phyloP scores from a whole-genome alignment of 2,888 invertebrate species.

The Apomyelois bistriatella region DNA sequence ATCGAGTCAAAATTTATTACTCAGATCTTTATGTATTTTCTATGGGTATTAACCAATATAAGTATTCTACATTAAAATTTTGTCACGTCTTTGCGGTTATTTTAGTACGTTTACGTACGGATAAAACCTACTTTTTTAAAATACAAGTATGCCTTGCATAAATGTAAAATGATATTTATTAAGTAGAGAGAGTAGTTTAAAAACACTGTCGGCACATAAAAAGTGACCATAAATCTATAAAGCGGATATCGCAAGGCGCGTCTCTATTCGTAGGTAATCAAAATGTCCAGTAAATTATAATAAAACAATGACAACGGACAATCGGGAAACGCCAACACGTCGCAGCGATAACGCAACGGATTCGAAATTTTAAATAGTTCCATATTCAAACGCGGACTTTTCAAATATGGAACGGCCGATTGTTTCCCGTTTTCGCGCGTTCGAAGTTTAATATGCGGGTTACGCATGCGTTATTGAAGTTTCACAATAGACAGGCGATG shows the following conservation, averaged over 20 bases:
- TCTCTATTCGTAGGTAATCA: slow-evolving; percentile 33
- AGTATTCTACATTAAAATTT: too few relatives aligned
- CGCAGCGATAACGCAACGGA: slow-evolving; percentile 75
- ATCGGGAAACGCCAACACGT: slow-evolving; percentile 75
- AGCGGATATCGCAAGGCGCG: slow-evolving; percentile 41
- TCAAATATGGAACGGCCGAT: slow-evolving; percentile 74
- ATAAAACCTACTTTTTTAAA: too few relatives aligned
- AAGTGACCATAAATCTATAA: slow-evolving; percentile 24
- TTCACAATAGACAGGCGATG: slow-evolving; percentile 70
- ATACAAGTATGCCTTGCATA: too few relatives aligned
- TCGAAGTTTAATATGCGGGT: slow-evolving; percentile 73
- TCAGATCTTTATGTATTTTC: too few relatives aligned
- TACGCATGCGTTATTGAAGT: slow-evolving; percentile 69
- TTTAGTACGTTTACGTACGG: too few relatives aligned
- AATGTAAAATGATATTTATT: too few relatives aligned
- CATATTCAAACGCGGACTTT: slow-evolving; percentile 68
- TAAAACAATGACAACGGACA: slow-evolving; percentile 51
- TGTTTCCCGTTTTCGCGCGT: slow-evolving; percentile 78
- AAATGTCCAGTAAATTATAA: slow-evolving; percentile 29
- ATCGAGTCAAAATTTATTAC: too few relatives aligned
- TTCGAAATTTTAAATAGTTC: slow-evolving; percentile 80
- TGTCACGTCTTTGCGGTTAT: too few relatives aligned
- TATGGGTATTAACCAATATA: too few relatives aligned
- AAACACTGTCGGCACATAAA: slow-evolving; percentile 5
- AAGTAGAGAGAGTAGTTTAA: neutral